Evolutionary conservation across 2,113 vertebrate species (phyloP).

Genomic region (Asarcornis scutulata): DNA sequence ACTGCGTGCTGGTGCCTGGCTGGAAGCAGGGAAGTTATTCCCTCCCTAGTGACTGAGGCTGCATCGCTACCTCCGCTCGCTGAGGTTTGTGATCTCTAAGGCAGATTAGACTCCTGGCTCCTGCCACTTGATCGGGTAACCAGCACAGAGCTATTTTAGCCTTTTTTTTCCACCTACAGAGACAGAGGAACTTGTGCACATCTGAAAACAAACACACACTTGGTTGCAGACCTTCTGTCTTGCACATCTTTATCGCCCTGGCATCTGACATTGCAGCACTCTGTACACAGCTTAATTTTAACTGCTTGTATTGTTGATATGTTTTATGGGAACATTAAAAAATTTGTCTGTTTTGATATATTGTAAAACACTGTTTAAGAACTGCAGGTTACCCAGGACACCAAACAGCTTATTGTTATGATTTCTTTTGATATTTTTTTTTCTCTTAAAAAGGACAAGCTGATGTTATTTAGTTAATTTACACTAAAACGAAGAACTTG

Average conservation of each 20-base stretch:
- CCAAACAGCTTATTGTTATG: too few species aligned
- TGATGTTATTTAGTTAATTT: background rate
- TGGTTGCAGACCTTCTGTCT: background rate
- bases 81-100: background rate
- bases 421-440: background rate
- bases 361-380: background rate
- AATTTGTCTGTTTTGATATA: fast-evolving
- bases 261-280: background rate
- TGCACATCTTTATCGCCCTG: background rate
- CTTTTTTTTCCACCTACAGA: background rate
- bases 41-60: background rate
- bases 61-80: background rate
- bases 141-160: background rate
- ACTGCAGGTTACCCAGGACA: background rate
- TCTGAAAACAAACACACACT: background rate
- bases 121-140: background rate
- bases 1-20: background rate
- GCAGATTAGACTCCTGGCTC: background rate
- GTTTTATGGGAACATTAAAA: fast-evolving
- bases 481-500: background rate
- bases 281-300: background rate
- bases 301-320: fast-evolving
- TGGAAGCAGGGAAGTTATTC: background rate
- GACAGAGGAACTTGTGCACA: too few species aligned
- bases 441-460: background rate